phyloP scores from a whole-genome alignment of 2,888 invertebrate species.

The Rhodophaea formosa region DNA sequence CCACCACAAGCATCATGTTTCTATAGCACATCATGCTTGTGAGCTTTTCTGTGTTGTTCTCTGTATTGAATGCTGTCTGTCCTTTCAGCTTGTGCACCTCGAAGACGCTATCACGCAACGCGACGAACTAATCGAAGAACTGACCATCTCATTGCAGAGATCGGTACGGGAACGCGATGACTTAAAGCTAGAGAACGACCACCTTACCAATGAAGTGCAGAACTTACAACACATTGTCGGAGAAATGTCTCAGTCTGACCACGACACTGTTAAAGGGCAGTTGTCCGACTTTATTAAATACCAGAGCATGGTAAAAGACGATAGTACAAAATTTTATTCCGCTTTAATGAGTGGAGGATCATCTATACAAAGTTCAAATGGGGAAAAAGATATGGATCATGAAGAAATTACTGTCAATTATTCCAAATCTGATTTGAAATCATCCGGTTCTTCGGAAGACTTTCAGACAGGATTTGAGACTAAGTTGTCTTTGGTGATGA shows the following conservation, averaged over 20 bases:
- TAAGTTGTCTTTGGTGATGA: constrained; percentile 55
- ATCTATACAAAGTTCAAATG: constrained; percentile 64
- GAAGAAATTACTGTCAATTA: constrained; percentile 70
- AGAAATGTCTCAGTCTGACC: constrained; percentile 56
- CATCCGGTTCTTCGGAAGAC: constrained; percentile 60
- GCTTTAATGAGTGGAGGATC: constrained; percentile 67
- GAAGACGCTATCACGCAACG: constrained; percentile 85
- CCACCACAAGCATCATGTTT: constrained; percentile 14
- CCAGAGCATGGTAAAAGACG: constrained; percentile 67
- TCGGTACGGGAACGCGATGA: constrained; percentile 83
- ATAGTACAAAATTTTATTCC: constrained; percentile 69
- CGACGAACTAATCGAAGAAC: constrained; percentile 86
- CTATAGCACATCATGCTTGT: constrained; percentile 12
- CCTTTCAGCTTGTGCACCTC: constrained; percentile 86
- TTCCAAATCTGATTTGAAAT: constrained; percentile 65
- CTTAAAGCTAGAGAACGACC: constrained; percentile 82
- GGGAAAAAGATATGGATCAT: constrained; percentile 75
- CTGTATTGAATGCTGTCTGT: constrained; percentile 59
- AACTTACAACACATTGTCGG: constrained; percentile 64
- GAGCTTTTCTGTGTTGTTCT: constrained; percentile 25
- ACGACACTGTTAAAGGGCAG: constrained; percentile 67
- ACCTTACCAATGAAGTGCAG: constrained; percentile 82
- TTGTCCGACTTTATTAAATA: constrained; percentile 73
- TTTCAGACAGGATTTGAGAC: constrained; percentile 64
- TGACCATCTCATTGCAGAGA: constrained; percentile 86